These are phyloP conservation scores for Nephrotoma appendiculata DNA, from an alignment of 2,888 invertebrate species.

Conservation along the genomic window DNA sequence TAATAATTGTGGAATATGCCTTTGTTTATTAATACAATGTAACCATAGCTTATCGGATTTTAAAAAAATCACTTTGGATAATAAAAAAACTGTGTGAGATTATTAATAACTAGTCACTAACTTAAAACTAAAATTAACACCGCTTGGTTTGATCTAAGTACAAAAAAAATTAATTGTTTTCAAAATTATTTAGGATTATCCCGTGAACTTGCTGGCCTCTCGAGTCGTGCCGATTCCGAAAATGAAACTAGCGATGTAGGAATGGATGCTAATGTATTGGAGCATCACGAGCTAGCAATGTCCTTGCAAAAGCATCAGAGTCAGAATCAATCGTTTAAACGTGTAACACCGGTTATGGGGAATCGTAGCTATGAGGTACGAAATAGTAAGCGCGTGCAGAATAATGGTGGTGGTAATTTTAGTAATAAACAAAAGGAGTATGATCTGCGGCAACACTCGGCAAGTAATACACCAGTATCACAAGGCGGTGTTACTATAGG, in stretches of 20 bases:
- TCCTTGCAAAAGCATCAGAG: slow-evolving; percentile 32
- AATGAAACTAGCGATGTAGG: slow-evolving; percentile 54
- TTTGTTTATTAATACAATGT: neutral
- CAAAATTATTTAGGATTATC: slow-evolving; percentile 23
- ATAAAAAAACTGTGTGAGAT: neutral
- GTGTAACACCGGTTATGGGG: slow-evolving; percentile 42
- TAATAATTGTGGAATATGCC: neutral
- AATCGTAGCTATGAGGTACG: slow-evolving; percentile 43
- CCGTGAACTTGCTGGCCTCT: slow-evolving; percentile 28
- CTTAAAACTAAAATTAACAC: neutral
- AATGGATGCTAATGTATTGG: slow-evolving; percentile 54
- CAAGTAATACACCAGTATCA: slow-evolving; percentile 14
- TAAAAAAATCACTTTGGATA: slow-evolving; percentile 4
- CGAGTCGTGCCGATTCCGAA: slow-evolving; percentile 45
- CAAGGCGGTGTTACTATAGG: slow-evolving; percentile 60
- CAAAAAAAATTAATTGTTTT: slow-evolving; percentile 14
- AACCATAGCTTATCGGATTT: slow-evolving; percentile 2
- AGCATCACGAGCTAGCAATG: slow-evolving; percentile 25
- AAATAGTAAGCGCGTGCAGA: slow-evolving; percentile 46
- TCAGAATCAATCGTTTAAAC: slow-evolving; percentile 39
- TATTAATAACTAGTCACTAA: neutral
- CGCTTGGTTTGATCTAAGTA: neutral
- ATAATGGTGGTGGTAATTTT: slow-evolving; percentile 22
- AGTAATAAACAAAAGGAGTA: slow-evolving; percentile 7
- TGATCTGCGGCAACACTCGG: slow-evolving; percentile 8